Conservation (phyloP, 2,797 vertebrate species). For the Fratercula arctica region DNA sequence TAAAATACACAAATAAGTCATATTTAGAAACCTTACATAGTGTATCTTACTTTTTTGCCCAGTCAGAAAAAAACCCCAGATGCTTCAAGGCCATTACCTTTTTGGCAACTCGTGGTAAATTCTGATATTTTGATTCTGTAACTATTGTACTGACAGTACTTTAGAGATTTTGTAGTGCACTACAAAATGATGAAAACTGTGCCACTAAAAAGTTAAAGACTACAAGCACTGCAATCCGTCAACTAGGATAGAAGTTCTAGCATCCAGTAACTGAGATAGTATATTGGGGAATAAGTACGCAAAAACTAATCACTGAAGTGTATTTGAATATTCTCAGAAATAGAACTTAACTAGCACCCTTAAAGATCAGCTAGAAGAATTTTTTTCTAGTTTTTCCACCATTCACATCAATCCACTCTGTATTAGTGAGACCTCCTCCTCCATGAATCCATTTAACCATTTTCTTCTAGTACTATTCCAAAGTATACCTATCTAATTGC, state of each 20-base stretch:
- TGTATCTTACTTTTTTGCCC: background rate
- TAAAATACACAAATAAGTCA: background rate
- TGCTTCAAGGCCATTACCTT: background rate
- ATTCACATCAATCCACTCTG: background rate
- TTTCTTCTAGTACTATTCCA: background rate
- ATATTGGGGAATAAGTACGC: background rate
- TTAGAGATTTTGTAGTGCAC: background rate
- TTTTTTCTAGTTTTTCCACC: background rate
- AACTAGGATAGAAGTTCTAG: background rate
- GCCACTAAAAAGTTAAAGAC: background rate
- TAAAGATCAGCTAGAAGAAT: background rate
- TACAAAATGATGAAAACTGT: background rate
- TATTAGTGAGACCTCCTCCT: background rate
- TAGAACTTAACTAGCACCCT: background rate
- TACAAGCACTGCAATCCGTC: background rate
- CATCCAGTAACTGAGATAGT: background rate
- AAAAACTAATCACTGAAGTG: background rate
- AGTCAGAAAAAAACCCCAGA: background rate
- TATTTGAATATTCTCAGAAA: background rate
- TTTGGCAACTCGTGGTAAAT: background rate
- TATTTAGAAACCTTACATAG: background rate
- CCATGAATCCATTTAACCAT: background rate
- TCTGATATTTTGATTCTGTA: background rate
- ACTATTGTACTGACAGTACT: background rate
- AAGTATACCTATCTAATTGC: background rate